Evolutionary conservation across 2,797 vertebrate genomes (phyloP), one percentile per base, ranked within the genome.

Genomic region (Borostomias antarcticus): DNA sequence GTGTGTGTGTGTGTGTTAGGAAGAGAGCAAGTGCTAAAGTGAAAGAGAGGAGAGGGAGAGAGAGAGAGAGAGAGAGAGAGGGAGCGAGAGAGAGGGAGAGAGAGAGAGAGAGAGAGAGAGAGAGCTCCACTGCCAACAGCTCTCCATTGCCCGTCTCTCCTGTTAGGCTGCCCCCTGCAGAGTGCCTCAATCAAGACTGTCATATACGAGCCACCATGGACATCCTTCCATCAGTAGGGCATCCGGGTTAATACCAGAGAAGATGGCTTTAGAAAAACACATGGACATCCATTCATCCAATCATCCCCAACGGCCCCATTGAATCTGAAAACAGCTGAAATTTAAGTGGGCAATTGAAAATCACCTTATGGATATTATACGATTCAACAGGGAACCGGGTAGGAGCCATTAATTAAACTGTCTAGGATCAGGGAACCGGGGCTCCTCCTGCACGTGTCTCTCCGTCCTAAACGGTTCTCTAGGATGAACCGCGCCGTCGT

Each of bases 161-260:
- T 32, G 43, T 45, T 47, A 21, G 15, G 37, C 17, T 28, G 11
- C 37, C 4, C 35, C 58, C 25, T n/a, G 25, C 15, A 10, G 25
- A 60, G 37, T 28, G 23, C 23, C 45, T 37, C 37, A 45, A 60
- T 60, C 37, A 60, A 25, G n/a, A 15, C 37, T 60, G 37, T n/a
- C 40, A 43, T 28, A 19, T 29, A 35, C n/a, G 33, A 32, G 37
- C 8, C 58, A 11, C n/a, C 33, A 43, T 43, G 35, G 10, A 43
- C 40, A 43, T 59, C 33, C 2, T 8, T 23, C 35, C 13, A 7
- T 43, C 58, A 47, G 4, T n/a, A 17, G 37, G 11, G 11, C 21
- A 26, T 3, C 8, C 25, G 19, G 2, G 45, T 45, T 2, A n/a
- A 30, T 17, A 25, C 17, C 15, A 5, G 33, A 26, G 37, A 7